Percentiles rank a stretch among this genome's conserved stretches.
phyloP scores from a whole-genome alignment of 1,140 invertebrate species.

The Drosophila triauraria region DNA sequence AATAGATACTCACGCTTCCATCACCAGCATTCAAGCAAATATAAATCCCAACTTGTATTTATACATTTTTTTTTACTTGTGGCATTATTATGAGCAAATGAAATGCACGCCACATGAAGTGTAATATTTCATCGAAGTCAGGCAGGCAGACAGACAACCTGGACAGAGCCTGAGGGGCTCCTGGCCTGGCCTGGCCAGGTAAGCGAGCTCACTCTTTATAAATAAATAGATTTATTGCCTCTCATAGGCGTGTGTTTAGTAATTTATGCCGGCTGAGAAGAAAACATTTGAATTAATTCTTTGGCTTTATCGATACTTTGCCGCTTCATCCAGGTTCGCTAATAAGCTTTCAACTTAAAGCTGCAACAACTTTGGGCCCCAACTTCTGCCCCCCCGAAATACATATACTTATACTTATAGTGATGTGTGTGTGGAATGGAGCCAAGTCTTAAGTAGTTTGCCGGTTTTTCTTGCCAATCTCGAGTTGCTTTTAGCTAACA shows the following conservation, averaged over 20 bases:
- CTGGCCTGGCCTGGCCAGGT: slow-evolving; percentile 30
- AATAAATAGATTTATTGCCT: slow-evolving; percentile 73
- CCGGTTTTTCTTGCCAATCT: slow-evolving; percentile 36
- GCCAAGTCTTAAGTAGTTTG: slow-evolving; percentile 48
- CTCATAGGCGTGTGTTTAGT: slow-evolving; percentile 27
- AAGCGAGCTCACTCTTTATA: slow-evolving; percentile 34
- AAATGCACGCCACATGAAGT: slow-evolving; percentile 73
- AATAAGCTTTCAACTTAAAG: slow-evolving; percentile 55
- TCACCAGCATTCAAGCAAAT: slow-evolving; percentile 12
- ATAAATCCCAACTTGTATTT: slow-evolving; percentile 58
- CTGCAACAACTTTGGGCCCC: slow-evolving; percentile 8
- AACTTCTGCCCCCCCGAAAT: not conserved
- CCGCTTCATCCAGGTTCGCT: slow-evolving; percentile 16
- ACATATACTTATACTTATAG: not conserved
- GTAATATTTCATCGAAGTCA: slow-evolving; percentile 76
- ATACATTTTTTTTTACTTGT: not conserved
- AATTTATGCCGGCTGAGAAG: slow-evolving; percentile 68
- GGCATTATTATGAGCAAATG: slow-evolving; percentile 72
- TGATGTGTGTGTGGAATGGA: slow-evolving; percentile 15
- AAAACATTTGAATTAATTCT: slow-evolving; percentile 73
- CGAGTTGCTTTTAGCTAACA: slow-evolving; percentile 51
- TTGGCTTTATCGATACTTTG: slow-evolving; percentile 66
- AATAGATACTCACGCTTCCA: slow-evolving; percentile 8
- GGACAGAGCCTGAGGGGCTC: not conserved
- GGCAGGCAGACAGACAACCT: slow-evolving; percentile 27